phyloP scores from a whole-genome alignment of 2,888 invertebrate genomes.

The Hirtodrosophila histrioides region DNA sequence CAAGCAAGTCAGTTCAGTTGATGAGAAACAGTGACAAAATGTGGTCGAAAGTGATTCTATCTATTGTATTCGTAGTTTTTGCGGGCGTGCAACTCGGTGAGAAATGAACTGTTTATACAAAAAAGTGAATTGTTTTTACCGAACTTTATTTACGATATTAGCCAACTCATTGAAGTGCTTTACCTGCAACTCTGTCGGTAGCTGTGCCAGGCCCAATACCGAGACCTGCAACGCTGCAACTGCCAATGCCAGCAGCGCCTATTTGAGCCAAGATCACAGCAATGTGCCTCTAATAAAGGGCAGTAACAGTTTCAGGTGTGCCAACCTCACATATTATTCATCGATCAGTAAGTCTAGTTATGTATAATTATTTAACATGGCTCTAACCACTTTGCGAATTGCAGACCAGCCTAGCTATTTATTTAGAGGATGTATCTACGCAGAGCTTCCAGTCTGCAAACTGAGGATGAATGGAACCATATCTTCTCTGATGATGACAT shows the following conservation, averaged over 20 bases:
- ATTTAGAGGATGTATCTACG: slow-evolving; percentile 38
- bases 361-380: too few relatives aligned
- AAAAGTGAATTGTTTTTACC: too few relatives aligned
- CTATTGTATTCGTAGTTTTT: too few relatives aligned
- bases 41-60: too few relatives aligned
- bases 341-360: slow-evolving; percentile 24
- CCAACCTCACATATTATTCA: slow-evolving; percentile 27
- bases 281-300: slow-evolving; percentile 15
- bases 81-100: too few relatives aligned
- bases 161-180: slow-evolving; percentile 48
- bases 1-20: too few relatives aligned
- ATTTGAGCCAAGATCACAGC: slow-evolving; percentile 21
- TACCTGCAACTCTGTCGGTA: slow-evolving; percentile 28
- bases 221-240: slow-evolving; percentile 32
- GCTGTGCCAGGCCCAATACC: slow-evolving; percentile 22
- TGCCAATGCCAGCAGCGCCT: slow-evolving; percentile 39
- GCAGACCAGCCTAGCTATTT: slow-evolving; percentile 16
- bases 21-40: too few relatives aligned
- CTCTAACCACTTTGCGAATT: not conserved
- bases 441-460: slow-evolving; percentile 16
- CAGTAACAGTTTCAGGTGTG: slow-evolving; percentile 27
- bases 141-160: not conserved
- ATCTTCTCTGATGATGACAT: not conserved
- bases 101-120: too few relatives aligned
- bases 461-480: slow-evolving; percentile 9